Base-by-base conservation (phyloP, 2,113 vertebrate genomes). In the Prunella fulvescens region DNA sequence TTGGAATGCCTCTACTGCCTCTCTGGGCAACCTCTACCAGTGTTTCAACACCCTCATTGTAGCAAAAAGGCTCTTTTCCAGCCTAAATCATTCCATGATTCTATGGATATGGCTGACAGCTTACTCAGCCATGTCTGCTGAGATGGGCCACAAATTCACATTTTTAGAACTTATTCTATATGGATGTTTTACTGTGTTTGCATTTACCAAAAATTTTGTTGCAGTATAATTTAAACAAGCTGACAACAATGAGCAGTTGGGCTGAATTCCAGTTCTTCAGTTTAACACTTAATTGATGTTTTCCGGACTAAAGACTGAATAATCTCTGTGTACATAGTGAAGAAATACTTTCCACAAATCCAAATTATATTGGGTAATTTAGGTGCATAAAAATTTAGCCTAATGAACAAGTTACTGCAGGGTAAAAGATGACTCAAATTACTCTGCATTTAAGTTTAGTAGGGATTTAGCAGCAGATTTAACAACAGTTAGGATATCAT, bases 331-430 rank as follows among this genome's bases (percentile, higher is more conserved):
- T 81, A 81, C 12, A 14, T 31, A 54, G 37, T 28, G 26, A 80
- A 80, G 40, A 90, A 95, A 90, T 77, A 35, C 23, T 77, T 92
- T 83, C 58, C 23, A 54, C 44, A 80, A 92, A 92, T 66, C 54
- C 81, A 73, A 83, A 88, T 92, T 73, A 51, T 90, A 61, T 65
- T 47, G 71, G 31, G 14, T 77, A 90, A 94, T 93, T 90, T 86
- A 83, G 67, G 14, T 58, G 71, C 29, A 20, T 62, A 90, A 90
- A 85, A 83, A 54, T 66, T 71, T 33, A 90, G 33, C 22, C 45
- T 90, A 88, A 88, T 81, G 67, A 90, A 80, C 62, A 90, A 90
- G 79, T 88, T 96, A 88, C 76, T 71, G 64, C 42, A 60, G 64
- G 56, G 66, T 90, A 71, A 88, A 92, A 86, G 28, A 94, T 58